Percentiles rank a stretch among this genome's conserved stretches.
phyloP scores from a whole-genome alignment of 1,140 invertebrate genomes.

The Aphidius gifuensis region DNA sequence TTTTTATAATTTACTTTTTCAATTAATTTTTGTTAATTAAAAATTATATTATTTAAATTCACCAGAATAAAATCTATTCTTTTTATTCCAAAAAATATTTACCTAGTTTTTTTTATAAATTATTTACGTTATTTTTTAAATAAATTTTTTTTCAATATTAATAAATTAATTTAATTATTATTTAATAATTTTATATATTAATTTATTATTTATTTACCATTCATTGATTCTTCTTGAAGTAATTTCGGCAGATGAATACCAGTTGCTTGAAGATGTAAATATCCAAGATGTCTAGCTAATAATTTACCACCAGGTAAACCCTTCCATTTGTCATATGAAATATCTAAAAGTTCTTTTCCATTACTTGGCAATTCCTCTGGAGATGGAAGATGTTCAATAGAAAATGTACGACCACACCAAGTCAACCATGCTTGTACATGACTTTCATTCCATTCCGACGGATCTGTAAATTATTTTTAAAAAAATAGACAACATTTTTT shows the following conservation, averaged over 20 bases:
- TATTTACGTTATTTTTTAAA: too few species aligned
- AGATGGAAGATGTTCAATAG: conserved; percentile 57
- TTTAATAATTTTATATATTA: too few species aligned
- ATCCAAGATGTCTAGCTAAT: conserved; percentile 42
- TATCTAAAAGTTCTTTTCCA: conserved; percentile 59
- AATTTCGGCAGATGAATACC: conserved; percentile 38
- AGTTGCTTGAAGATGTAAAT: conserved; percentile 41
- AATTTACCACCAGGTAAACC: conserved; percentile 32
- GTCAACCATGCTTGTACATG: conserved; percentile 66
- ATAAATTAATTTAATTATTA: too few species aligned
- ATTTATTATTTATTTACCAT: conserved; percentile 33
- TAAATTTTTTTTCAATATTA: too few species aligned
- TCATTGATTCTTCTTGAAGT: conserved; percentile 32
- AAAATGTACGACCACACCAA: conserved; percentile 63
- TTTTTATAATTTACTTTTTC: too few species aligned
- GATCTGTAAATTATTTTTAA: not conserved
- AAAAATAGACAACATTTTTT: not conserved
- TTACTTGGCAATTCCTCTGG: conserved; percentile 57
- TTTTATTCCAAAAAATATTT: too few species aligned
- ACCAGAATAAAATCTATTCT: too few species aligned
- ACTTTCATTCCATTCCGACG: conserved; percentile 29
- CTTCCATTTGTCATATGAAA: conserved; percentile 44
- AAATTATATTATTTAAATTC: too few species aligned
- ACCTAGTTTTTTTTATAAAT: too few species aligned
- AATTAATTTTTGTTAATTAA: too few species aligned